These are phyloP conservation scores for Alviniconcha strummeri DNA, from an alignment of 2,888 invertebrate genomes.

Conservation along the genomic window DNA sequence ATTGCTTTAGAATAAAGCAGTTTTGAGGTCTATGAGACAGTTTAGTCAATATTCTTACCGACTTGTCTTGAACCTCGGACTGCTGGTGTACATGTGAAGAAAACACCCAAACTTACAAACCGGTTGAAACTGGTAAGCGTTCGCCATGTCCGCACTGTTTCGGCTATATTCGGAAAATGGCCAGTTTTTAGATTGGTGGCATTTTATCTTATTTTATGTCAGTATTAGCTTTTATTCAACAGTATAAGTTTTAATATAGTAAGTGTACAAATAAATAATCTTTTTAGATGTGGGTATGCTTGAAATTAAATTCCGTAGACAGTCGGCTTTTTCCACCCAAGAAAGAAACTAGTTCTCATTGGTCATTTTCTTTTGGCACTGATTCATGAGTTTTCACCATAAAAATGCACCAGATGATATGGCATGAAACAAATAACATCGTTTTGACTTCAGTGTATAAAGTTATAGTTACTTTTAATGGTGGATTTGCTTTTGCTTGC, in stretches of 20 bases:
- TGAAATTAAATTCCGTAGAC: conserved; percentile 27
- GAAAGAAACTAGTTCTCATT: not conserved
- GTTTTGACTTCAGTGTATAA: not conserved
- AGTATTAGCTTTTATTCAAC: conserved; percentile 8
- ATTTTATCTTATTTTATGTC: not conserved
- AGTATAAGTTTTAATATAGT: not conserved
- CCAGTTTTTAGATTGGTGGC: not conserved
- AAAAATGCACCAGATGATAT: not conserved
- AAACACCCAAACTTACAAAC: conserved; percentile 64
- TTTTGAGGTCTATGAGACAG: conserved; percentile 2
- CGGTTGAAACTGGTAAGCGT: conserved; percentile 72
- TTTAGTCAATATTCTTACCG: conserved; percentile 32
- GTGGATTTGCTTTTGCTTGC: not conserved
- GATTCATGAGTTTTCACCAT: not conserved
- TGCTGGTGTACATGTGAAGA: conserved; percentile 45
- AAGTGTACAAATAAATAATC: not conserved
- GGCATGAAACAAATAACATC: not conserved
- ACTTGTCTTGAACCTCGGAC: conserved; percentile 25
- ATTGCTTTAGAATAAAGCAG: not conserved
- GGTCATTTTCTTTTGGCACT: not conserved
- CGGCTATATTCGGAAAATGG: conserved; percentile 58
- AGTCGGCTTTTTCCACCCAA: conserved; percentile 30
- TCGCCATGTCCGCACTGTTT: conserved; percentile 62
- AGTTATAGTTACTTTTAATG: not conserved
- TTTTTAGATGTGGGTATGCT: not conserved